Evolutionary conservation across 2,113 vertebrate species (phyloP).

Genomic region (Grallaria varia): DNA sequence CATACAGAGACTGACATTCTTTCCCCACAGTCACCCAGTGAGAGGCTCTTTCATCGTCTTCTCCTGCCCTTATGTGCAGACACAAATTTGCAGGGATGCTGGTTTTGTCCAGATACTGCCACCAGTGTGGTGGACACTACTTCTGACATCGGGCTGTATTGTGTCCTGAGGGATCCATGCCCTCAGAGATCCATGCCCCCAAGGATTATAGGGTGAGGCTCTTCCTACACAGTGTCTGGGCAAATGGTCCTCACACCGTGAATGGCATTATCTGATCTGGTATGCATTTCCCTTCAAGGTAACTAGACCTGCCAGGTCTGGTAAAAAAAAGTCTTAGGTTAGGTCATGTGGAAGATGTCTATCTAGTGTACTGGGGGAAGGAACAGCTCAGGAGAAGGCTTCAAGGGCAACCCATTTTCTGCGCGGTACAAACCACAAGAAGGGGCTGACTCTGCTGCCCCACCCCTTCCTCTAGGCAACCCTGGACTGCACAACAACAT

Average conservation of each 20-base stretch:
- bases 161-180: not conserved
- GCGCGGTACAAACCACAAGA: not conserved
- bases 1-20: not conserved
- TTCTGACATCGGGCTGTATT: not conserved
- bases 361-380: not conserved
- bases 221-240: not conserved
- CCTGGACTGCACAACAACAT: not conserved
- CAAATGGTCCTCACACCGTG: not conserved
- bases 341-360: not conserved
- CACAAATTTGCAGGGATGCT: not conserved
- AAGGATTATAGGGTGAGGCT: not conserved
- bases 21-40: not conserved
- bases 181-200: not conserved
- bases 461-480: not conserved
- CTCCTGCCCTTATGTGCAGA: not conserved
- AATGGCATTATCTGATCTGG: not conserved
- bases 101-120: not conserved
- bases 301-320: not conserved
- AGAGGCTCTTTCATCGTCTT: not conserved
- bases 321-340: too few relatives aligned
- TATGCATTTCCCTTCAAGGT: not conserved
- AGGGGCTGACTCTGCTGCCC: not conserved
- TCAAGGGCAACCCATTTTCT: not conserved
- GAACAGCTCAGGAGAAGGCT: not conserved
- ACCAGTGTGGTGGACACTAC: rapidly evolving